Percentiles rank a stretch among this genome's conserved stretches.
phyloP scores from a whole-genome alignment of 2,797 vertebrate species.

The Remorina albescens region DNA sequence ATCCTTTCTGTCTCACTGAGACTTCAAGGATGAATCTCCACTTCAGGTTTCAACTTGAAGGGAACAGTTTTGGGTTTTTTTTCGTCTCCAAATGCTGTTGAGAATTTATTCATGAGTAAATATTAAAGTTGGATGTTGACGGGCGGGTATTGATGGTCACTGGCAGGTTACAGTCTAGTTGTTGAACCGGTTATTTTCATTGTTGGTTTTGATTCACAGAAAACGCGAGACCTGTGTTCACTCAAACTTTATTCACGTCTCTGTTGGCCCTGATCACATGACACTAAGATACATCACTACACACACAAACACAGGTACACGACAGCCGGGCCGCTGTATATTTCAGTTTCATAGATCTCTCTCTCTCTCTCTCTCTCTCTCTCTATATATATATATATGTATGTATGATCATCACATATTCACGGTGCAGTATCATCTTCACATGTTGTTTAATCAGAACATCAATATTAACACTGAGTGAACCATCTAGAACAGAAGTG shows the following conservation, averaged over 20 bases:
- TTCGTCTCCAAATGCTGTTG: too few species aligned
- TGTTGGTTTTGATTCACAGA: background rate
- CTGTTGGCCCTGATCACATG: conserved; percentile 49
- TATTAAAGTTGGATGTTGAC: too few species aligned
- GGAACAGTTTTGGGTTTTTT: too few species aligned
- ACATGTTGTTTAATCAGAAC: conserved; percentile 38
- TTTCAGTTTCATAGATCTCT: conserved; percentile 37
- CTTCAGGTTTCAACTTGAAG: too few species aligned
- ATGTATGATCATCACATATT: conserved; percentile 40
- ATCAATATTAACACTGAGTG: conserved; percentile 41
- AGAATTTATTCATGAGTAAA: too few species aligned
- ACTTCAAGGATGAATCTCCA: too few species aligned
- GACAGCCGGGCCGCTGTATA: conserved; percentile 59
- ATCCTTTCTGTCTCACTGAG: too few species aligned
- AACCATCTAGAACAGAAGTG: conserved; percentile 37
- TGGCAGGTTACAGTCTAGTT: too few species aligned
- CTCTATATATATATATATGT: background rate
- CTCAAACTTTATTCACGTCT: conserved; percentile 26
- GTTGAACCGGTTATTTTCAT: too few species aligned
- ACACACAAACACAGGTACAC: conserved; percentile 28
- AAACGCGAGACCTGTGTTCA: conserved; percentile 18
- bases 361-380: too few species aligned
- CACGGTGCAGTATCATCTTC: conserved; percentile 33
- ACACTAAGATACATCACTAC: conserved; percentile 52
- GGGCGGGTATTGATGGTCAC: too few species aligned